Base-by-base conservation (phyloP, 2,888 invertebrate species). In the Serripes groenlandicus region DNA sequence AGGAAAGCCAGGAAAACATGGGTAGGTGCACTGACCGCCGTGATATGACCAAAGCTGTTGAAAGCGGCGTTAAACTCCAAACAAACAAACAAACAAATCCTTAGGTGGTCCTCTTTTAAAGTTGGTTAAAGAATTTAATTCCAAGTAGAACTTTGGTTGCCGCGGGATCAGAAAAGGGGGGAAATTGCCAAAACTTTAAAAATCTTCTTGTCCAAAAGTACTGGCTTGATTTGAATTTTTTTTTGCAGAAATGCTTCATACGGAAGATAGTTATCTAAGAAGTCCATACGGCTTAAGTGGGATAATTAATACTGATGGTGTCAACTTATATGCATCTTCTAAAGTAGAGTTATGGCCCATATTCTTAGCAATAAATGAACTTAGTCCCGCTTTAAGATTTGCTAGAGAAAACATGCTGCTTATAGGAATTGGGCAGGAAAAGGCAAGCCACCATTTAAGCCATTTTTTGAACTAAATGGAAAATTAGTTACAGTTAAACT, bases 341-440 rank as follows among this genome's bases (percentile, higher is more conserved):
- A 78, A 77, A 42, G 64, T 85, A 4, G 75, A 85, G 30, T 34
- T 87, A 7, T 87, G 85, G 87, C 83, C 82, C 56, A 54, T 87
- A 15, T 87, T 75, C 60, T 26, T 87, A 21, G 82, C 85, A 11
- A 78, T 87, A 7, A 85, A 84, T 74, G 84, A 87, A 60, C 70
- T 83, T 18, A 52, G 18, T 49, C 85, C 84, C 4, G 21, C 34
- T 0, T 7, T 28, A 15, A 58, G 80, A 60, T 87, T 87, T 79
- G 56, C 81, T 62, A 71, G 85, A 49, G 72, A 85, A 52, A 85
- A 87, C 54, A 58, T 85, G 11, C 21, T 88, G 2, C 62, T 88
- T 3, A 62, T 74, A 18, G 86, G 74, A 11, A 56, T 88, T 30
- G 83, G 85, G 85, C 86, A 88, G 49, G 85, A 83, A 87, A 87